Base-by-base conservation (phyloP, 1,140 invertebrate genomes). In the Ostrea edulis region DNA sequence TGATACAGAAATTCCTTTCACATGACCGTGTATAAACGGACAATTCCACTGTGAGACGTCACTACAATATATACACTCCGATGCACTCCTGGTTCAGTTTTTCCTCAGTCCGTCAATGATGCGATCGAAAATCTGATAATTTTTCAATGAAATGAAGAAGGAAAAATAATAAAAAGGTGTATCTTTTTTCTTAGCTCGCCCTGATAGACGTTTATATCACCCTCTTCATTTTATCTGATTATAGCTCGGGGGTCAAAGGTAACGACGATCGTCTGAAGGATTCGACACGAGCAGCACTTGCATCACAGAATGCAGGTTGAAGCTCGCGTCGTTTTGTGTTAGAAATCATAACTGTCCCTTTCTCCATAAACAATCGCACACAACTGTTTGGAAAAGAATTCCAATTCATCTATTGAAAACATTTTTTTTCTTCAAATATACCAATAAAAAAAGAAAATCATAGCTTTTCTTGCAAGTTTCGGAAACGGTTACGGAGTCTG, bases 81-180 rank as follows among this genome's bases (percentile, higher is more conserved):
- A 7, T 77, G 14, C 68, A 77, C 68, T 77, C 68, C 68, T 77
- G 35, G 12, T 35, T 29, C 7, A 29, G 35, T 77, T 35, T 77
- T 77, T 77, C 68, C 25, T 9, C 68, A 77, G 25, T 77, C 68
- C 29, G 22, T 77, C 68, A 77, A 29, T 77, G 29, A 77, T 29
- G 29, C 68, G 68, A 77, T 77, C 68, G 68, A 77, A 25, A 77
- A 35, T 77, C 68, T 77, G 68, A 77, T 77, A 77, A 77, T 77
- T 77, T 77, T 77, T 25, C 58, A 62, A 62, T 62, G 58, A 77
- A 77, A 77, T 77, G 68, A 77, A 35, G 68, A 77, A 12, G 68
- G 55, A 62, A 77, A 77, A 77, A 77, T 77, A 77, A 77, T 77
- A 77, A 77, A 71, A 77, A 77, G 68, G 68, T 77, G 68, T 77